A percentile compares a stretch with the other conserved stretches of the same genome.
Evolutionary conservation across 2,888 invertebrate genomes (phyloP).

Genomic region (Chouioia cunea): DNA sequence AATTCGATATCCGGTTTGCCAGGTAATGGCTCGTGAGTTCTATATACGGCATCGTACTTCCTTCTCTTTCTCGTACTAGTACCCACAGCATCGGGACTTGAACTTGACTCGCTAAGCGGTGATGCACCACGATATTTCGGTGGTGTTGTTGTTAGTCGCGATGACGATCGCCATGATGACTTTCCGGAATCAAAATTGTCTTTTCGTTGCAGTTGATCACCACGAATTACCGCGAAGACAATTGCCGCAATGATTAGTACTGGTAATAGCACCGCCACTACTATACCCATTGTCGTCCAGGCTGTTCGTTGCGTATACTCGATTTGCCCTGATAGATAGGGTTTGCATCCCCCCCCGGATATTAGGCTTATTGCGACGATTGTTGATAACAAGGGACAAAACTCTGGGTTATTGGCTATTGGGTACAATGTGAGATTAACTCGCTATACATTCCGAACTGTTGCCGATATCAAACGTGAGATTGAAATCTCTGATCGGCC

Average conservation of each 20-base stretch:
- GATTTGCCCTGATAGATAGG: slow-evolving; percentile 67
- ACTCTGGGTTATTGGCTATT: not conserved
- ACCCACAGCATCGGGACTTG: slow-evolving; percentile 11
- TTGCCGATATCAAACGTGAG: no score
- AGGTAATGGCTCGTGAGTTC: slow-evolving; percentile 85
- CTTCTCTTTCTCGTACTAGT: slow-evolving; percentile 10
- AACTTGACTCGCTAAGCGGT: slow-evolving; percentile 40
- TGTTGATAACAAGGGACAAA: not conserved
- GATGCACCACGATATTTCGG: slow-evolving; percentile 35
- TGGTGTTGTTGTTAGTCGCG: slow-evolving; percentile 47
- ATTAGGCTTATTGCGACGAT: slow-evolving; percentile 21
- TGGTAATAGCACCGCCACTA: slow-evolving; percentile 80
- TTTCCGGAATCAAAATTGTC: not conserved
- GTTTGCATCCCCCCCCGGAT: not conserved
- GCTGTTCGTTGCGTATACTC: slow-evolving; percentile 78
- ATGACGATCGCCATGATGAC: slow-evolving; percentile 60
- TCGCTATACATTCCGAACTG: no score
- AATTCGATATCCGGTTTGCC: slow-evolving; percentile 82
- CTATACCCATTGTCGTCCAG: slow-evolving; percentile 81
- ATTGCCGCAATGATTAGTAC: slow-evolving; percentile 54
- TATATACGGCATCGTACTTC: slow-evolving; percentile 85
- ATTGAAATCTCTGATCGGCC: no score
- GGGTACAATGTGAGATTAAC: no score
- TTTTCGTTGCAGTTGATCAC: slow-evolving; percentile 13
- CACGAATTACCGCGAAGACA: slow-evolving; percentile 49